phyloP scores from a whole-genome alignment of 2,888 invertebrate genomes.

The Chalcis sispes region DNA sequence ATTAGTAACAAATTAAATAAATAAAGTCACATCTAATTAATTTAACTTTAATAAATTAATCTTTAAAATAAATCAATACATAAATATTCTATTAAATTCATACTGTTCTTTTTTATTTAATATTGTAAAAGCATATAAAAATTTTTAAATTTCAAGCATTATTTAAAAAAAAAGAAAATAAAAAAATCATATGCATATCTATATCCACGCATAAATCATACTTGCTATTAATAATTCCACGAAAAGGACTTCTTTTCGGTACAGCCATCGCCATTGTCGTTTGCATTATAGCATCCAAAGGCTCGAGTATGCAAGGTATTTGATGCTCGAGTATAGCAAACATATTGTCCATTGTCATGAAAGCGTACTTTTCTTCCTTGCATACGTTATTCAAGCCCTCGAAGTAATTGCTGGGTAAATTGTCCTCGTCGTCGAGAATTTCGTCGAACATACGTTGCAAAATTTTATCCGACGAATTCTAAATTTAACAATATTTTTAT shows the following conservation, averaged over 20 bases:
- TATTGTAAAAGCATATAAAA: no score
- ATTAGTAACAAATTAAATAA: background rate
- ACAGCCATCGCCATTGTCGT: constrained; percentile 71
- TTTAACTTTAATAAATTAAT: background rate
- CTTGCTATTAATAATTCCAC: constrained; percentile 71
- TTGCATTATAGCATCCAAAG: constrained; percentile 70
- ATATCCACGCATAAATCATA: no score
- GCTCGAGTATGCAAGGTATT: constrained; percentile 68
- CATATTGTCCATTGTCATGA: constrained; percentile 71
- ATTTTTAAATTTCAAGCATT: constrained; percentile 4
- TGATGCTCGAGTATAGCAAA: constrained; percentile 65
- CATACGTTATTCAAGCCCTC: constrained; percentile 70
- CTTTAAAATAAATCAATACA: no score
- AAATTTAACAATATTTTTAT: background rate
- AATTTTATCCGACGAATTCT: constrained; percentile 69
- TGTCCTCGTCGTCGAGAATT: constrained; percentile 61
- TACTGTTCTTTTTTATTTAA: background rate
- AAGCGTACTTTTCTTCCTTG: constrained; percentile 68
- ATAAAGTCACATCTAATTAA: background rate
- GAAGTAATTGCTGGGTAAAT: constrained; percentile 68
- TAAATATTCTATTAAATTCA: background rate
- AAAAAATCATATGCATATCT: background rate
- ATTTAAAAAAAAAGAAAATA: background rate
- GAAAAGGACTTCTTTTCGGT: constrained; percentile 67
- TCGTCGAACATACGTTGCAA: constrained; percentile 66